Evolutionary conservation across 2,888 invertebrate genomes (phyloP).

Genomic region (Scelioninae gen. 1): DNA sequence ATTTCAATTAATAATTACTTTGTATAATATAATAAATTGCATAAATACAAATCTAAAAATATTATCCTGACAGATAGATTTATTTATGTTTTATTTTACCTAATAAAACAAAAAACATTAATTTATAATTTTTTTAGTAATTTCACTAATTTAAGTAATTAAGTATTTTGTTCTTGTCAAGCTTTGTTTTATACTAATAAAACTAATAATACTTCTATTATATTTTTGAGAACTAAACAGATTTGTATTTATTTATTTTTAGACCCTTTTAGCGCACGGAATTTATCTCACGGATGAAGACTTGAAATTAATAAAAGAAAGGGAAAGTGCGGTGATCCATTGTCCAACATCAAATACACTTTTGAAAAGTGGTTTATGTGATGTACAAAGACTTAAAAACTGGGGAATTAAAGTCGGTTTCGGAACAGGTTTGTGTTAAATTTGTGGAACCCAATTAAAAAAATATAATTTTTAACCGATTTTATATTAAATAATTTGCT

Average conservation of each 20-base stretch:
- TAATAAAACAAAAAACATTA: too few species aligned
- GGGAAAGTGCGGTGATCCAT: constrained; percentile 90
- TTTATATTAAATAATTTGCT: neutral
- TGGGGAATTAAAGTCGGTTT: constrained; percentile 91
- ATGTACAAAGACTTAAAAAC: constrained; percentile 88
- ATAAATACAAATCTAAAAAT: too few species aligned
- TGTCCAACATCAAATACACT: constrained; percentile 94
- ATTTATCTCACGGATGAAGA: constrained; percentile 90
- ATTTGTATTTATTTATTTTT: constrained; percentile 21
- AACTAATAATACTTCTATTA: too few species aligned
- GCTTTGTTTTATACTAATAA: too few species aligned
- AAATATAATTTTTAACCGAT: neutral
- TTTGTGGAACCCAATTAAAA: neutral
- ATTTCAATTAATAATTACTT: too few species aligned
- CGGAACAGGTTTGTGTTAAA: constrained; percentile 89
- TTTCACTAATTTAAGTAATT: too few species aligned
- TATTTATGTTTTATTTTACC: too few species aligned
- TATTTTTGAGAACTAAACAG: too few species aligned
- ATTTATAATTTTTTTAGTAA: too few species aligned
- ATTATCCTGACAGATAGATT: too few species aligned
- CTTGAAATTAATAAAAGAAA: constrained; percentile 86
- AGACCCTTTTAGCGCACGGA: constrained; percentile 94
- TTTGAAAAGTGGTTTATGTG: constrained; percentile 92
- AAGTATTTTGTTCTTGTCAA: too few species aligned
- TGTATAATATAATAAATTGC: too few species aligned